Base-by-base conservation (phyloP, 2,113 vertebrate genomes). In the Pitta sordida region DNA sequence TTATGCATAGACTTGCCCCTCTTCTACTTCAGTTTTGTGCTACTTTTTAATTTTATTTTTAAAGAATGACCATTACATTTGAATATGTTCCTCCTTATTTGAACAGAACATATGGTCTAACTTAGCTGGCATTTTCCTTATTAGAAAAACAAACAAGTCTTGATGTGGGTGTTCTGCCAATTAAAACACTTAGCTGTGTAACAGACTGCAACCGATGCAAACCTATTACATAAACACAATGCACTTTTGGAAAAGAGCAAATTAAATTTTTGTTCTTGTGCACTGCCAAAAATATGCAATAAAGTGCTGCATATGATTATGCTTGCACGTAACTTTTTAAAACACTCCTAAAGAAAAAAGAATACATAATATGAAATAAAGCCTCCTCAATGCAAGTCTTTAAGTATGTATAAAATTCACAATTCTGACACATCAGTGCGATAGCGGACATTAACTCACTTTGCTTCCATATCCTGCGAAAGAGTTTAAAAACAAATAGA, bases 81-180 rank as follows among this genome's bases (percentile, higher is more conserved):
- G 97, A 97, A 90, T 91, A 86, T 90, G 91, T 86, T 3, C 29
- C 82, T 91, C 95, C 94, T 93, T 94, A 90, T 78, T 95, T 92
- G 96, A 97, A 94, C 53, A 97, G 96, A 97, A 95, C 98, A 98
- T 98, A 98, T 97, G 98, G 97, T 96, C 94, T 81, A 93, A 96
- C 93, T 97, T 97, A 97, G 95, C 94, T 98, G 97, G 97, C 97
- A 98, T 98, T 98, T 98, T 97, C 97, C 96, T 97, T 97, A 98
- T 97, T 96, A 96, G 94, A 97, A 97, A 98, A 98, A 98, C 96
- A 98, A 98, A 98, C 97, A 98, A 98, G 97, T 96, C 96, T 98
- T 97, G 94, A 96, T 93, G 97, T 98, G 97, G 97, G 97, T 97
- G 98, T 98, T 97, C 97, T 97, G 97, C 97, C 97, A 97, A 97